A percentile compares a stretch with the other conserved stretches of the same genome.
phyloP scores from a whole-genome alignment of 1,140 invertebrate genomes.

The Triops longicaudatus region DNA sequence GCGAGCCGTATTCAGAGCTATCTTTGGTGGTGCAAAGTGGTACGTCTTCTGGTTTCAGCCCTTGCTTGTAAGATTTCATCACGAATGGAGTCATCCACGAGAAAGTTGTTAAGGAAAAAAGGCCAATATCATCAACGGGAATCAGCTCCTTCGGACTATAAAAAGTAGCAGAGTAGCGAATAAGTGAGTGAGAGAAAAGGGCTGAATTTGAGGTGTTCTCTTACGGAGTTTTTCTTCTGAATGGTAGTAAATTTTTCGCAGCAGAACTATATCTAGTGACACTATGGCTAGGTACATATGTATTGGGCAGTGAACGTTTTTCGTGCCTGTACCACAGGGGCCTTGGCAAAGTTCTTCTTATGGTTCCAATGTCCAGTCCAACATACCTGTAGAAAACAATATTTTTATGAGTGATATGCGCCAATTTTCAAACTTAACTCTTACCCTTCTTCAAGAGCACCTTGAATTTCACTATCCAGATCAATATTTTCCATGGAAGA shows the following conservation, averaged over 20 bases:
- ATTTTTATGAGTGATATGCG: background rate
- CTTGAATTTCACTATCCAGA: slow-evolving; percentile 24
- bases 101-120: slow-evolving; percentile 48
- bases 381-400: slow-evolving; percentile 23
- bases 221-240: slow-evolving; percentile 30
- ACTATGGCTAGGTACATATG: slow-evolving; percentile 25
- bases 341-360: slow-evolving; percentile 31
- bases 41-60: slow-evolving; percentile 41
- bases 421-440: background rate
- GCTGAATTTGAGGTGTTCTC: slow-evolving; percentile 4
- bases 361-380: slow-evolving; percentile 32
- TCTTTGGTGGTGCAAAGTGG: slow-evolving; percentile 46
- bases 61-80: slow-evolving; percentile 46
- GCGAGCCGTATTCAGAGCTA: slow-evolving; percentile 43
- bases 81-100: slow-evolving; percentile 52
- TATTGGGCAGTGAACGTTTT: slow-evolving; percentile 27
- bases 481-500: slow-evolving; percentile 25
- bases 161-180: slow-evolving; percentile 10
- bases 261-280: slow-evolving; percentile 29
- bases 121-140: slow-evolving; percentile 44
- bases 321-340: slow-evolving; percentile 27
- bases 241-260: slow-evolving; percentile 32
- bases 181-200: background rate
- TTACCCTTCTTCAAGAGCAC: slow-evolving; percentile 30
- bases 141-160: slow-evolving; percentile 37